Evolutionary conservation across 2,888 invertebrate genomes (phyloP).

Genomic region (Malthinus flaveolus): DNA sequence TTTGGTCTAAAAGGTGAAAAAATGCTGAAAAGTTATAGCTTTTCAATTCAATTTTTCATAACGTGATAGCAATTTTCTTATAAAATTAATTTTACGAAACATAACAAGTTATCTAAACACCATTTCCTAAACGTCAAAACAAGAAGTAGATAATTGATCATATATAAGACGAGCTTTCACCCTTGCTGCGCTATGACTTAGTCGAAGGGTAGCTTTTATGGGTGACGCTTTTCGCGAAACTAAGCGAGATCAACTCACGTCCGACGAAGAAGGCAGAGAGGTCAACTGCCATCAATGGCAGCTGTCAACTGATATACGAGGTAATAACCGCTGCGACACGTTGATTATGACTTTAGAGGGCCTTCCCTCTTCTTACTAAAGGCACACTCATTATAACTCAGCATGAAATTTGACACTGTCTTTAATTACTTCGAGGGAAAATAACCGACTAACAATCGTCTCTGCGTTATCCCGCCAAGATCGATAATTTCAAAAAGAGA

Average conservation of each 20-base stretch:
- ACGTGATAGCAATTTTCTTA: neutral
- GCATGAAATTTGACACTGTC: conserved; percentile 26
- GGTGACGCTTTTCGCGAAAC: conserved; percentile 17
- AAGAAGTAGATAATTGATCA: conserved; percentile 55
- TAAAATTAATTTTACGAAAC: conserved; percentile 7
- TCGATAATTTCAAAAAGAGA: neutral
- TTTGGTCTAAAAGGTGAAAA: too few relatives aligned
- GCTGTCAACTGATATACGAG: conserved; percentile 57
- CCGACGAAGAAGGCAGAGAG: conserved; percentile 30
- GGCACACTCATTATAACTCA: conserved; percentile 22
- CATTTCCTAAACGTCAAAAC: conserved; percentile 56
- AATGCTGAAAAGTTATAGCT: too few relatives aligned
- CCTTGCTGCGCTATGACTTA: conserved; percentile 28
- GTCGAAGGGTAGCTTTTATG: conserved; percentile 17
- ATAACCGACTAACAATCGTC: neutral
- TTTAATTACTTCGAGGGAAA: conserved; percentile 26
- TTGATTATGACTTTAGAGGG: conserved; percentile 42
- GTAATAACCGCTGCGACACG: conserved; percentile 54
- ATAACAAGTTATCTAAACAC: conserved; percentile 40
- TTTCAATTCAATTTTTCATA: neutral
- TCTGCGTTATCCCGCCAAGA: neutral
- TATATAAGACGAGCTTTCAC: conserved; percentile 38
- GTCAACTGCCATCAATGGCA: conserved; percentile 55
- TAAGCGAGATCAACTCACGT: conserved; percentile 27
- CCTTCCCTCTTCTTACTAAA: conserved; percentile 14